Conservation (phyloP, 2,113 vertebrate genomes). For the Excalfactoria chinensis region DNA sequence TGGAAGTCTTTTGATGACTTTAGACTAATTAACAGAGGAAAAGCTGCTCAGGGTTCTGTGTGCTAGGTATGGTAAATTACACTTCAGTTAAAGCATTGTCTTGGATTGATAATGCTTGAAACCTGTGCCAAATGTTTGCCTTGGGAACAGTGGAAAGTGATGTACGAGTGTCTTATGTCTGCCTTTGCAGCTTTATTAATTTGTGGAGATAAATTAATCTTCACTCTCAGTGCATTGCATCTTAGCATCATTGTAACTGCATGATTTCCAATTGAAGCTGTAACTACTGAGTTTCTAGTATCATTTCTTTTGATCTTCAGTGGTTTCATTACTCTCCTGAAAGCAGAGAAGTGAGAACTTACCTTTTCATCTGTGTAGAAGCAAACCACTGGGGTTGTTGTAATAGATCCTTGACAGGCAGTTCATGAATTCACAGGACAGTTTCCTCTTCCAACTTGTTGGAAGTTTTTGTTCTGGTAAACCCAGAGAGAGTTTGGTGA, state of each 20-base stretch:
- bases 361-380: background rate
- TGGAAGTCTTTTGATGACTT: background rate
- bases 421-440: background rate
- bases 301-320: background rate
- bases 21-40: background rate
- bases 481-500: too few relatives aligned
- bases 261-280: background rate
- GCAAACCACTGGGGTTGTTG: background rate
- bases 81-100: background rate
- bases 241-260: rapidly evolving
- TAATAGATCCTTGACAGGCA: background rate
- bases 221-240: background rate
- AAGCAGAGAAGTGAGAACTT: background rate
- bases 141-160: background rate
- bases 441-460: background rate
- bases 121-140: background rate
- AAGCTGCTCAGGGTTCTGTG: background rate
- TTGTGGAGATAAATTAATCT: background rate
- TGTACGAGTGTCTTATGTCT: background rate
- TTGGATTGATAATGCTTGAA: background rate
- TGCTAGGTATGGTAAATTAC: background rate
- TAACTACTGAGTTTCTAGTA: background rate
- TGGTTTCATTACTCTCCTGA: background rate
- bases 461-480: background rate
- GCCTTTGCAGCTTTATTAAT: background rate